Evolutionary conservation across 2,888 invertebrate genomes (phyloP).

Genomic region (Masnerella sp.): DNA sequence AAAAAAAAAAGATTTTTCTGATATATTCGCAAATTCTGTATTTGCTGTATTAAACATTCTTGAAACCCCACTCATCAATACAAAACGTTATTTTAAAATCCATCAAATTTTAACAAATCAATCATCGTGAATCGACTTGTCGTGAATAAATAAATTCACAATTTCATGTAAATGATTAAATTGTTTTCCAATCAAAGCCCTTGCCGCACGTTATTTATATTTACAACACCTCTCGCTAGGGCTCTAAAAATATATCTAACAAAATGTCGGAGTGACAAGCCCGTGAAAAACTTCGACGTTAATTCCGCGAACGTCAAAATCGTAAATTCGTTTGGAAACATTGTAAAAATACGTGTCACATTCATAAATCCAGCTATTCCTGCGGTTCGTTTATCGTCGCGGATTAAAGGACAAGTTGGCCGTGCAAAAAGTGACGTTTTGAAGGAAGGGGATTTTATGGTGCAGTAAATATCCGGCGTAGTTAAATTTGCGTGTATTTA

Average conservation of each 20-base stretch:
- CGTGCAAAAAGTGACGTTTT: constrained; percentile 56
- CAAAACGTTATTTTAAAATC: too few species aligned
- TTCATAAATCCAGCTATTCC: constrained; percentile 49
- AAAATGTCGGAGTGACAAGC: constrained; percentile 18
- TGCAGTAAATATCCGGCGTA: constrained; percentile 53
- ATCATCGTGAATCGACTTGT: too few species aligned
- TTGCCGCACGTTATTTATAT: constrained; percentile 5
- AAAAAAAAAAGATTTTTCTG: too few species aligned
- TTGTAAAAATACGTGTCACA: constrained; percentile 53
- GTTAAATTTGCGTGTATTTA: constrained; percentile 58
- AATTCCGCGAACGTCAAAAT: constrained; percentile 50
- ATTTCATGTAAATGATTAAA: too few species aligned
- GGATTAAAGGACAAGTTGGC: constrained; percentile 57
- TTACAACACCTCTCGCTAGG: not conserved
- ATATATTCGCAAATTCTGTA: too few species aligned
- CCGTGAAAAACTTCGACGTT: constrained; percentile 39
- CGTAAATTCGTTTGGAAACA: constrained; percentile 50
- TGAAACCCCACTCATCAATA: too few species aligned
- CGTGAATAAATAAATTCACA: too few species aligned
- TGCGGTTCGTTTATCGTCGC: constrained; percentile 53
- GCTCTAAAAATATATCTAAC: constrained; percentile 29
- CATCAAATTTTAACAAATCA: too few species aligned
- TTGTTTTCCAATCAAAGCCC: too few species aligned
- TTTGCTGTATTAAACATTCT: too few species aligned
- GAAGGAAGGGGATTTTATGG: constrained; percentile 50